Evolutionary conservation across 2,113 vertebrate genomes (phyloP).

Genomic region (Platichthys stellatus): DNA sequence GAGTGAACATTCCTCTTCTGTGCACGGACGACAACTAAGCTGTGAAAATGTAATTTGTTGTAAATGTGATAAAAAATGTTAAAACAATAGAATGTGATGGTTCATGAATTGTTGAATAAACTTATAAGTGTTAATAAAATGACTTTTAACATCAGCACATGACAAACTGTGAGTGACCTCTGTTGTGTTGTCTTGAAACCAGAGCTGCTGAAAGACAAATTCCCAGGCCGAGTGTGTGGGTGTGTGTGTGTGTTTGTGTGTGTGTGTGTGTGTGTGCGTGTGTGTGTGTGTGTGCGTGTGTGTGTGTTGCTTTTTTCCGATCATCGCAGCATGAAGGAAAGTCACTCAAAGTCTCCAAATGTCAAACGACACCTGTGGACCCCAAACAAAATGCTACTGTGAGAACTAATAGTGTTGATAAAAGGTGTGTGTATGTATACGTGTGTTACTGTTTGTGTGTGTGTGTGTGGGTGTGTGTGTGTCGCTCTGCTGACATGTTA

Average conservation of each 20-base stretch:
- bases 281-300: neutral
- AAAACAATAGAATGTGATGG: neutral
- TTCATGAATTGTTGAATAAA: too few species aligned
- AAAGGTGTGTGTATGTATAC: slow-evolving; percentile 6
- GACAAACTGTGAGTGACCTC: slow-evolving; percentile 12
- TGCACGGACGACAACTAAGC: neutral
- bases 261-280: neutral
- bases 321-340: slow-evolving; percentile 55
- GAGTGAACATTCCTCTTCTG: neutral
- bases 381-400: slow-evolving; percentile 73
- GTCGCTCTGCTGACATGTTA: slow-evolving; percentile 76
- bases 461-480: neutral
- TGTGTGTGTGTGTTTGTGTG: neutral
- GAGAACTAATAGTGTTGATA: slow-evolving; percentile 66
- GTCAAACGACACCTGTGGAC: slow-evolving; percentile 60
- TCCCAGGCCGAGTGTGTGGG: slow-evolving; percentile 17
- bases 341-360: slow-evolving; percentile 48
- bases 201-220: slow-evolving; percentile 40
- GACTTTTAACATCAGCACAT: too few species aligned
- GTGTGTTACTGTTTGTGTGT: neutral
- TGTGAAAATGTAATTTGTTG: neutral
- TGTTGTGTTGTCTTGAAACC: slow-evolving; percentile 41
- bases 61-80: neutral
- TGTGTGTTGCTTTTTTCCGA: neutral
- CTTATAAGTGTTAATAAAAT: too few species aligned